These are phyloP conservation scores for Pelecanoides urinatrix DNA, from an alignment of 2,113 vertebrate genomes.

Conservation along the genomic window DNA sequence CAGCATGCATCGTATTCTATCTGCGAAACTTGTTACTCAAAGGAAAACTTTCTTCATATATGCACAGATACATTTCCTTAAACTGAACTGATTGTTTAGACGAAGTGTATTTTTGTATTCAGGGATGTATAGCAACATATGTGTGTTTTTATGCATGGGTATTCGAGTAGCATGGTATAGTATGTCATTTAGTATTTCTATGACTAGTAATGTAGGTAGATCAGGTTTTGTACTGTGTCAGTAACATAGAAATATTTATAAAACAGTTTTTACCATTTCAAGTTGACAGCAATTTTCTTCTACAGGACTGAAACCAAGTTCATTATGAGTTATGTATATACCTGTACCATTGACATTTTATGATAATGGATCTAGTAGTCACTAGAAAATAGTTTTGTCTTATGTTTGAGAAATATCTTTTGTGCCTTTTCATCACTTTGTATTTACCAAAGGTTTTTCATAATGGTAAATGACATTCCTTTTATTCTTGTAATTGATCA, in stretches of 20 bases:
- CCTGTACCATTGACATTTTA: neutral
- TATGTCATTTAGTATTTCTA: neutral
- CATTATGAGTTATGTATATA: neutral
- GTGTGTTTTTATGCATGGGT: neutral
- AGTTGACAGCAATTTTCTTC: neutral
- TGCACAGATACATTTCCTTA: neutral
- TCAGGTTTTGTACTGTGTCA: neutral
- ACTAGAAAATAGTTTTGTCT: neutral
- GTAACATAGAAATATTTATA: neutral
- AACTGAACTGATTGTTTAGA: neutral
- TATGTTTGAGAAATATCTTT: neutral
- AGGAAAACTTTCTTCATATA: neutral
- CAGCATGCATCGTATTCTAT: neutral
- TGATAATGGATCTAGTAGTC: neutral
- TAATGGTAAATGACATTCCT: neutral
- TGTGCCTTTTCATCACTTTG: constrained; percentile 21
- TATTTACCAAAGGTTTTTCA: constrained; percentile 30
- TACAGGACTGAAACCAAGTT: neutral
- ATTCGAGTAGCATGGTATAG: neutral
- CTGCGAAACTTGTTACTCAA: neutral
- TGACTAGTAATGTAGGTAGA: neutral
- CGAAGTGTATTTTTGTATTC: neutral
- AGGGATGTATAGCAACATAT: neutral
- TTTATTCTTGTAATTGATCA: neutral
- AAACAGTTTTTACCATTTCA: neutral